Conservation (phyloP, 2,113 vertebrate genomes). For the Entosphenus tridentatus region DNA sequence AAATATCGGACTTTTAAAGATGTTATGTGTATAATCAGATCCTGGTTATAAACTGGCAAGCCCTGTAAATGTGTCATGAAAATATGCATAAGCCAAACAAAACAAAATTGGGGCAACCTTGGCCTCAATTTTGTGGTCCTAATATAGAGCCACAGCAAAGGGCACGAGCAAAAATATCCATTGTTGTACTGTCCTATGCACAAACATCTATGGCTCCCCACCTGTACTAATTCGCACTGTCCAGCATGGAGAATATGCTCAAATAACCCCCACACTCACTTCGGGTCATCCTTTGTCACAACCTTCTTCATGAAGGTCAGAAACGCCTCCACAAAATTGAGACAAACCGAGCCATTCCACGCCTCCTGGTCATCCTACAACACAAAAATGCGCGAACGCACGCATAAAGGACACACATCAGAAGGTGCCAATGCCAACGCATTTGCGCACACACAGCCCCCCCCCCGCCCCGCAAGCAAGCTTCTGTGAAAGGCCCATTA, state of each 20-base stretch:
- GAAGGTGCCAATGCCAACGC: too few relatives aligned
- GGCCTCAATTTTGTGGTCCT: neutral
- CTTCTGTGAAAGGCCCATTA: too few relatives aligned
- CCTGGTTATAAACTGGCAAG: too few relatives aligned
- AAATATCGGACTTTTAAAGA: too few relatives aligned
- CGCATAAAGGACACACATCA: too few relatives aligned
- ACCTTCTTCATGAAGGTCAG: slow-evolving; percentile 37
- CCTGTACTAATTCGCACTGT: too few relatives aligned
- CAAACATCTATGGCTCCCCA: neutral
- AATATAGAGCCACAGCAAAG: neutral
- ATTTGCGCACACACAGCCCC: too few relatives aligned
- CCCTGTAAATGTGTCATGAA: too few relatives aligned
- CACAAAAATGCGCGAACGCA: neutral
- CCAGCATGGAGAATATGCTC: neutral
- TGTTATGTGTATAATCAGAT: too few relatives aligned
- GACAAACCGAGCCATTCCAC: slow-evolving; percentile 66
- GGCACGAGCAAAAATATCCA: neutral
- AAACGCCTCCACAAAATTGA: slow-evolving; percentile 70
- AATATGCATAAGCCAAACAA: too few relatives aligned
- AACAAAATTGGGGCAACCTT: neutral
- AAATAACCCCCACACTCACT: slow-evolving; percentile 20
- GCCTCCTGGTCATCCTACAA: slow-evolving; percentile 26
- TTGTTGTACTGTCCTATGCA: neutral
- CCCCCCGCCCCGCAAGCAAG: too few relatives aligned
- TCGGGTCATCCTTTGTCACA: slow-evolving; percentile 35